phyloP scores from a whole-genome alignment of 35 echinoderm and acorn worm species.

The Apostichopus parvimensis region DNA sequence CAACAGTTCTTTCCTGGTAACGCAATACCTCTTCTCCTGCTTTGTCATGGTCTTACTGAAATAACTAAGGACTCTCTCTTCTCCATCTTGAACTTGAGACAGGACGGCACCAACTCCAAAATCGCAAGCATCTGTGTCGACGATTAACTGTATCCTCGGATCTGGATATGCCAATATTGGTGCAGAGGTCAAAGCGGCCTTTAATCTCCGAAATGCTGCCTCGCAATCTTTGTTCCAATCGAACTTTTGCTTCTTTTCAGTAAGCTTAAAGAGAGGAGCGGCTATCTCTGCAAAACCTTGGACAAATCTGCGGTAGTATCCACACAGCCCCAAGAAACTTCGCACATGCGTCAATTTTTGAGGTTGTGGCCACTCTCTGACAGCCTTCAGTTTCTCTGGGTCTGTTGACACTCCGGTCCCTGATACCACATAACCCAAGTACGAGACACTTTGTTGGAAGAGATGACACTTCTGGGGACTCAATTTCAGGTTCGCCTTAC shows the following conservation, averaged over 20 bases:
- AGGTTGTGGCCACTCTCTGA: slow-evolving; percentile 35
- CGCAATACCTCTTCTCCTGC: slow-evolving; percentile 26
- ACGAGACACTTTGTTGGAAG: slow-evolving; percentile 2
- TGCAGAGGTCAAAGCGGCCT: slow-evolving; percentile 29
- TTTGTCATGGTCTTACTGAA: slow-evolving; percentile 23
- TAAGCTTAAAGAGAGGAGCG: slow-evolving; percentile 24
- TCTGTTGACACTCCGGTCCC: slow-evolving; percentile 26
- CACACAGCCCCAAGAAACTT: slow-evolving; percentile 17
- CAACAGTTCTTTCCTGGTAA: slow-evolving; percentile 45
- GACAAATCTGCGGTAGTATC: slow-evolving; percentile 45
- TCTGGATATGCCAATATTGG: slow-evolving; percentile 66
- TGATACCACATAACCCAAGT: slow-evolving; percentile 48
- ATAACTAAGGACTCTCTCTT: slow-evolving; percentile 28
- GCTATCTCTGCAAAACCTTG: slow-evolving; percentile 21
- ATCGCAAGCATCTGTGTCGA: slow-evolving; percentile 75
- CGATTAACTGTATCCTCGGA: slow-evolving; percentile 7
- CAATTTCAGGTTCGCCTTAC: no score
- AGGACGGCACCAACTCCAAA: neutral
- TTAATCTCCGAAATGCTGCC: slow-evolving; percentile 11
- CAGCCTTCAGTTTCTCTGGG: slow-evolving; percentile 3
- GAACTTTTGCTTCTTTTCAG: slow-evolving; percentile 19
- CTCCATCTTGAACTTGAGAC: slow-evolving; percentile 59
- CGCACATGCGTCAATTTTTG: slow-evolving; percentile 10
- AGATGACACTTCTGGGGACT: slow-evolving; percentile 47
- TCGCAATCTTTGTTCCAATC: slow-evolving; percentile 17